These are phyloP conservation scores for Tuberolachnus salignus DNA, from an alignment of 2,888 invertebrate genomes.

Conservation along the genomic window DNA sequence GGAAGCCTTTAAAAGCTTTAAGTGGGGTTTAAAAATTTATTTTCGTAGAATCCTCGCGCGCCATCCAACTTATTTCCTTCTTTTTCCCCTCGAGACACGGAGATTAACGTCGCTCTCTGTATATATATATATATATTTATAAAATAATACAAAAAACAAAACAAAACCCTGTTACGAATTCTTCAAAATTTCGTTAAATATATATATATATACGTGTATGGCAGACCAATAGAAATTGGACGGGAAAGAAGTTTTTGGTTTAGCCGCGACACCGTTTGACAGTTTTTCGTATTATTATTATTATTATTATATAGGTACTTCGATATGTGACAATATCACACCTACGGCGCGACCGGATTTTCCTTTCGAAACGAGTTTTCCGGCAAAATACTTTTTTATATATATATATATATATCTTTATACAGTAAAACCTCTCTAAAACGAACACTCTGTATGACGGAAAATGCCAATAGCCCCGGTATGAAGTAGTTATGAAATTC, in stretches of 20 bases:
- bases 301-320: too few relatives aligned
- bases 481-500: too few relatives aligned
- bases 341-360: background rate
- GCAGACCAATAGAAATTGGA: background rate
- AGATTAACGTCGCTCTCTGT: slow-evolving; percentile 5
- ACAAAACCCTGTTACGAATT: background rate
- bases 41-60: background rate
- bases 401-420: too few relatives aligned
- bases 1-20: slow-evolving; percentile 21
- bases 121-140: too few relatives aligned
- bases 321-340: background rate
- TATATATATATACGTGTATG: too few relatives aligned
- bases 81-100: background rate
- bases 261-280: background rate
- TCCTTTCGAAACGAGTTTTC: background rate
- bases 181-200: background rate
- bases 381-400: too few relatives aligned
- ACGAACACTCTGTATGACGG: too few relatives aligned
- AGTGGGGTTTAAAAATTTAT: slow-evolving; percentile 13
- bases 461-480: too few relatives aligned
- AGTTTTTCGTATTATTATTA: background rate
- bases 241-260: slow-evolving; percentile 5
- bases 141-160: background rate
- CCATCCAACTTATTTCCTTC: background rate
- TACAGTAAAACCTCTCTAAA: too few relatives aligned